phyloP scores from a whole-genome alignment of 2,113 vertebrate species.

The Colinus virginianus region DNA sequence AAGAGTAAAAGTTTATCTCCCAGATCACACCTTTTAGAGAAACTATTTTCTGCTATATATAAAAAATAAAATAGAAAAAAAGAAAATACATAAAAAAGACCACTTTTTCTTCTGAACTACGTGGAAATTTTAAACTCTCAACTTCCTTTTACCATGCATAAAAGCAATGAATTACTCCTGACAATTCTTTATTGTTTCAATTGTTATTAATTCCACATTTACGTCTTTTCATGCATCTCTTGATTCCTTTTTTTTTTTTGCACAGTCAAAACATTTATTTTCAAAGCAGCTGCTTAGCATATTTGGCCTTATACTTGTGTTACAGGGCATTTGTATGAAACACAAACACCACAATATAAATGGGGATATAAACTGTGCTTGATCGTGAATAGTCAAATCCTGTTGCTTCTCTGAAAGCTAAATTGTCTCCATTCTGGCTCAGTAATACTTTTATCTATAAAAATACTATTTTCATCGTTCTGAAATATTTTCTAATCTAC shows the following conservation, averaged over 20 bases:
- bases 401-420: not conserved
- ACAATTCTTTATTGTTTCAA: not conserved
- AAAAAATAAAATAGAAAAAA: not conserved
- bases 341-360: not conserved
- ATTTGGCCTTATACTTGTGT: not conserved
- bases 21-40: not conserved
- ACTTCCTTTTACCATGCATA: not conserved
- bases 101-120: not conserved
- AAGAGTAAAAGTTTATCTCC: constrained; percentile 20
- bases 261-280: not conserved
- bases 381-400: not conserved
- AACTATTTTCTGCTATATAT: not conserved
- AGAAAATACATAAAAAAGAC: not conserved
- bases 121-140: not conserved
- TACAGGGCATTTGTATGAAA: not conserved
- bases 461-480: not conserved
- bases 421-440: not conserved
- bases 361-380: not conserved
- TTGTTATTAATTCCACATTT: not conserved
- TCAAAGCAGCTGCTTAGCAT: not conserved
- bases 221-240: not conserved
- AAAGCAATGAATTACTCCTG: not conserved
- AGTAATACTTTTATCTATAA: not conserved
- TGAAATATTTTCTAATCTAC: not conserved
- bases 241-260: not conserved